These are phyloP conservation scores for Perca flavescens DNA, from an alignment of 2,113 vertebrate species.

Conservation along the genomic window DNA sequence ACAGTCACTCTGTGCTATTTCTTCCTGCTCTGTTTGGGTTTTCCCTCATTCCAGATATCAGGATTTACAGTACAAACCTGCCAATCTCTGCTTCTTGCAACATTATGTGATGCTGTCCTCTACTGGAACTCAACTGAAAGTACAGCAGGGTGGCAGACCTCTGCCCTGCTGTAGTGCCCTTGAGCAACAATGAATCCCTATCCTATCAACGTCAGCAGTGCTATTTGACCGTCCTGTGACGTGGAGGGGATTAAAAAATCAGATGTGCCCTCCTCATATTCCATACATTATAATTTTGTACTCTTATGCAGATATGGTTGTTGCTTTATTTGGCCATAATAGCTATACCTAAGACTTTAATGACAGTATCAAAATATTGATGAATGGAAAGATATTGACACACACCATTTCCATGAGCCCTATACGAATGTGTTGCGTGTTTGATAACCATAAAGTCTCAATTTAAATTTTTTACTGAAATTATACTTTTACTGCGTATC, in stretches of 20 bases:
- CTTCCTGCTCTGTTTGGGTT: neutral
- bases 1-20: neutral
- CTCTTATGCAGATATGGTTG: neutral
- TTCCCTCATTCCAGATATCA: neutral
- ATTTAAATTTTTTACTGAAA: neutral
- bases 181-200: neutral
- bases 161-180: neutral
- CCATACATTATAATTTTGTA: neutral
- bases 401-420: neutral
- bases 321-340: neutral
- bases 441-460: neutral
- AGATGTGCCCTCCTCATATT: neutral
- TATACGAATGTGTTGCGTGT: neutral
- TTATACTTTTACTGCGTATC: neutral
- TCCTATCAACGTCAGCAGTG: neutral
- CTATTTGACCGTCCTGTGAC: neutral
- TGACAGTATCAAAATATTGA: neutral
- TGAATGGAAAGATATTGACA: neutral
- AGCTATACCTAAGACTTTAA: neutral
- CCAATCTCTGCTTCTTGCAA: neutral
- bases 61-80: neutral
- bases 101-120: slow-evolving; percentile 53
- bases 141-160: neutral
- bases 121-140: slow-evolving; percentile 36
- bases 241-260: neutral